Evolutionary conservation across 2,113 vertebrate species (phyloP).

Genomic region (Callopanchax toddi): DNA sequence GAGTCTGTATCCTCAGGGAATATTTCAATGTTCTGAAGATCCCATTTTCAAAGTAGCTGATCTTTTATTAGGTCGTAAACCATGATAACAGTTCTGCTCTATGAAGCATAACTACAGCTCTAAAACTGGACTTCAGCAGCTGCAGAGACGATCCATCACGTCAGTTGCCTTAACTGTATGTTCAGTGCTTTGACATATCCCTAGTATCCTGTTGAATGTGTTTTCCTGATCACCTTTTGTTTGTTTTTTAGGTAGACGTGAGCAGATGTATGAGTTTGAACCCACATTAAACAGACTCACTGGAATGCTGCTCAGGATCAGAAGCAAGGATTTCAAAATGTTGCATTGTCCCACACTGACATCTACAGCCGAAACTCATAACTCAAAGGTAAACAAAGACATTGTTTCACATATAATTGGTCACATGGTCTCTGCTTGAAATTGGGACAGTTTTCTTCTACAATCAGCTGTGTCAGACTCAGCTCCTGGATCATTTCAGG

Average conservation of each 20-base stretch:
- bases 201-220: neutral
- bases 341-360: neutral
- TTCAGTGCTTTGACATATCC: slow-evolving; percentile 10
- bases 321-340: neutral
- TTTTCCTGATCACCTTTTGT: neutral
- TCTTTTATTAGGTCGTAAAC: slow-evolving; percentile 51
- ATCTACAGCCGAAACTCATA: neutral
- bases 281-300: too few relatives aligned
- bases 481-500: neutral
- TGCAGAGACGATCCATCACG: slow-evolving; percentile 6
- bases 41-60: slow-evolving; percentile 30
- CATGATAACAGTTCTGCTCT: slow-evolving; percentile 31
- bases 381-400: neutral
- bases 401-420: neutral
- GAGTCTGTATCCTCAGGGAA: slow-evolving; percentile 1
- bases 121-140: slow-evolving; percentile 18
- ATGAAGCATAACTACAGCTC: slow-evolving; percentile 23
- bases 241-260: too few relatives aligned
- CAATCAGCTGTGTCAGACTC: slow-evolving; percentile 2
- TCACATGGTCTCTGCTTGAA: slow-evolving; percentile 1
- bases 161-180: neutral
- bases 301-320: neutral
- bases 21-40: slow-evolving; percentile 30
- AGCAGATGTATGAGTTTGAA: too few relatives aligned
- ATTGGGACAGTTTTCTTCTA: neutral